Evolutionary conservation across 1,140 invertebrate genomes (phyloP).

Genomic region (Drosophila sp.): DNA sequence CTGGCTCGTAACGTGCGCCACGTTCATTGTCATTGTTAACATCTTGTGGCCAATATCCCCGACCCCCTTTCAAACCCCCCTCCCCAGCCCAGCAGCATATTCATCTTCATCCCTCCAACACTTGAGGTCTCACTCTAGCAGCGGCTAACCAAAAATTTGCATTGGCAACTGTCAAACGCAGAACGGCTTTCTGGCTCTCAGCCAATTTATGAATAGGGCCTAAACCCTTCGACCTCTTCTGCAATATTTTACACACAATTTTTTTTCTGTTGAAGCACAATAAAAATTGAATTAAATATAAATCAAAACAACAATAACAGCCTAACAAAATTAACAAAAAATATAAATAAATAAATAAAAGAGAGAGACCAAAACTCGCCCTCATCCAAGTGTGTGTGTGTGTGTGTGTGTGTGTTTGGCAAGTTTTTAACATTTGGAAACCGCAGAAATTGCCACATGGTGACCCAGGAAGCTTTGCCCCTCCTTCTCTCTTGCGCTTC

Average conservation of each 20-base stretch:
- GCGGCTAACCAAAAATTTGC: constrained; percentile 66
- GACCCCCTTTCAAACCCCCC: background rate
- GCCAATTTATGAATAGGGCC: constrained; percentile 70
- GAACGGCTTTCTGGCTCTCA: constrained; percentile 42
- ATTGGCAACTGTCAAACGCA: constrained; percentile 74
- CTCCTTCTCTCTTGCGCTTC: constrained; percentile 15
- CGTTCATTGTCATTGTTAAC: constrained; percentile 79
- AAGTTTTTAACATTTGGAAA: constrained; percentile 74
- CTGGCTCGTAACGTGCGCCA: constrained; percentile 40
- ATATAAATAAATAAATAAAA: constrained; percentile 8
- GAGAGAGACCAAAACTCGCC: background rate
- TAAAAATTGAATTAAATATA: constrained; percentile 82
- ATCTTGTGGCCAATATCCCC: constrained; percentile 63
- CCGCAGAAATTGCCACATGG: constrained; percentile 76
- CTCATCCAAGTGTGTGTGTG: background rate
- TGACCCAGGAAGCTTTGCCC: constrained; percentile 45
- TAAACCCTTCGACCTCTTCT: constrained; percentile 52
- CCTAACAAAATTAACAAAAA: constrained; percentile 11
- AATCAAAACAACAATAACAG: constrained; percentile 67
- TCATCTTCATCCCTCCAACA: background rate
- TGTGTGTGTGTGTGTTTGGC: constrained; percentile 7
- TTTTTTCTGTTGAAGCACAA: constrained; percentile 51
- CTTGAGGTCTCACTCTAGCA: background rate
- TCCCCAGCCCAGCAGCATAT: constrained; percentile 15
- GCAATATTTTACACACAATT: constrained; percentile 76